phyloP scores from a whole-genome alignment of 2,797 vertebrate genomes.

The Steatocranus sp. region DNA sequence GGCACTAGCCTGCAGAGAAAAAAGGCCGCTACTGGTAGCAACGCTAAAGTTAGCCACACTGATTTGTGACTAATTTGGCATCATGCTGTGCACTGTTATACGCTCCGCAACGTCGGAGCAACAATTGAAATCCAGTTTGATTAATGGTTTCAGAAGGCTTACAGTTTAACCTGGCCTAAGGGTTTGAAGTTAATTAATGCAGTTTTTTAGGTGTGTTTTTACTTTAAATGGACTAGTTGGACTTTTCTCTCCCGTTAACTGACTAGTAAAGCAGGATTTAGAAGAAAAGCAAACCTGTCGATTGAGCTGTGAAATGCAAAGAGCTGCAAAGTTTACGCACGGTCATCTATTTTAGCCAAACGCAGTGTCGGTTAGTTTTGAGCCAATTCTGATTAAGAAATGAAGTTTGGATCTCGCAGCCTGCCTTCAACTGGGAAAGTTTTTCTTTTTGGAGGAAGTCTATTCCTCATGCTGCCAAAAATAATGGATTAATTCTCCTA shows the following conservation, averaged over 20 bases:
- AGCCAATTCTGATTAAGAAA: background rate
- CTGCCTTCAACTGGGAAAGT: background rate
- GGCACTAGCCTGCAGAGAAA: background rate
- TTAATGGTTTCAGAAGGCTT: background rate
- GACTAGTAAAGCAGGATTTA: background rate
- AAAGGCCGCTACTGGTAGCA: background rate
- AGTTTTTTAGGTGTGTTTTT: background rate
- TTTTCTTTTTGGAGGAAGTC: background rate
- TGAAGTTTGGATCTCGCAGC: background rate
- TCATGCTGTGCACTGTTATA: background rate
- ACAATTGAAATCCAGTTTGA: background rate
- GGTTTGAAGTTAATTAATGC: background rate
- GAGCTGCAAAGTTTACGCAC: background rate
- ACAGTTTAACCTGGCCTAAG: background rate
- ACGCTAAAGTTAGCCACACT: background rate
- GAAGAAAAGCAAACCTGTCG: background rate
- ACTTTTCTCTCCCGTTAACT: background rate
- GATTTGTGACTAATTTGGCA: fast-evolving
- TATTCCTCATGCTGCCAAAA: background rate
- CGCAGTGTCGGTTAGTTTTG: background rate
- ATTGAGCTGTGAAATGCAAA: background rate
- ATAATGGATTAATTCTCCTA: background rate
- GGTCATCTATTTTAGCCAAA: background rate
- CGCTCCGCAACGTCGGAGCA: fast-evolving
- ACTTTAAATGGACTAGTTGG: background rate